These are phyloP conservation scores for Capromys pilorides DNA, from an alignment of 2,797 vertebrate genomes.

Conservation along the genomic window DNA sequence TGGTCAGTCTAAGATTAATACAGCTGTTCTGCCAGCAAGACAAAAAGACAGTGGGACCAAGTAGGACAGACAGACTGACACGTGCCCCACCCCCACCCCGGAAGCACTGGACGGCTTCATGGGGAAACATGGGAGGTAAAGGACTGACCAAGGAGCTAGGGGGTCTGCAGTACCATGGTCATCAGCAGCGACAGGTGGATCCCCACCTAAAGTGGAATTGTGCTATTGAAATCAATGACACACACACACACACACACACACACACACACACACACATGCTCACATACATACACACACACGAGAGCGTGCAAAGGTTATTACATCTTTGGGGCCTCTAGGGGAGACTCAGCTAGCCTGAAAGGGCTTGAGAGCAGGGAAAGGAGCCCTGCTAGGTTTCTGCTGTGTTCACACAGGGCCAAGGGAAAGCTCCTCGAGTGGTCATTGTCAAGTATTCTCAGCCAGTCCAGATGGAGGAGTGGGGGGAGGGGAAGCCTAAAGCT, in stretches of 20 bases:
- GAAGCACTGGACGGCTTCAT: neutral
- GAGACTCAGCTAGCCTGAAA: neutral
- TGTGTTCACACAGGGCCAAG: neutral
- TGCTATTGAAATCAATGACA: neutral
- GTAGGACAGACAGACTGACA: neutral
- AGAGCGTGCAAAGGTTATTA: neutral
- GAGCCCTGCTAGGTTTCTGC: neutral
- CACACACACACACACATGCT: no score
- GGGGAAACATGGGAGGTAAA: neutral
- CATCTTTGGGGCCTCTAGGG: neutral
- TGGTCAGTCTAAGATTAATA: neutral
- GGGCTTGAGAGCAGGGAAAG: neutral
- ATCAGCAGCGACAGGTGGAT: neutral
- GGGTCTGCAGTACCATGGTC: neutral
- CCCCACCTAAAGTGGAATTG: neutral
- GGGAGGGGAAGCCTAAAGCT: neutral
- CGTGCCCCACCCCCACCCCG: neutral
- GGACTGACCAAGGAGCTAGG: neutral
- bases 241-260: no score
- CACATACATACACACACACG: no score
- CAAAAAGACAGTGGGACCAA: neutral
- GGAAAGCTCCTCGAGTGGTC: neutral
- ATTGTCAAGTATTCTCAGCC: neutral
- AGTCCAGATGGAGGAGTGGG: neutral
- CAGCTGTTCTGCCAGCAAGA: neutral